phyloP scores from a whole-genome alignment of 2,888 invertebrate species.

The Eupithecia tripunctaria region DNA sequence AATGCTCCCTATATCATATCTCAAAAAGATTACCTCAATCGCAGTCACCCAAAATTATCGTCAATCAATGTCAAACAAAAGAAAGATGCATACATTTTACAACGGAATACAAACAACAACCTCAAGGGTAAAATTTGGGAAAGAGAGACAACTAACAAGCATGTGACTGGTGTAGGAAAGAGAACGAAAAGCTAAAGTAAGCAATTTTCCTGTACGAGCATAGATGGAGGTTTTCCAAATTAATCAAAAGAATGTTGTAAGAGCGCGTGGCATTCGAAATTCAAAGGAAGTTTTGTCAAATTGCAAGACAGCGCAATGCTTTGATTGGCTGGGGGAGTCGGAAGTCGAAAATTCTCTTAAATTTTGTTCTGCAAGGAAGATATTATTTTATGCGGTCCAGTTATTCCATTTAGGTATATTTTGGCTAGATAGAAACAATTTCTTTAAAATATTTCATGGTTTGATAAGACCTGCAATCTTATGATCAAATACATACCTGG shows the following conservation, averaged over 20 bases:
- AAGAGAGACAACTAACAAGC: neutral
- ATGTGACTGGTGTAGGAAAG: neutral
- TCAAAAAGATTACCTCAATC: neutral
- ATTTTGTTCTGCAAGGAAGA: neutral
- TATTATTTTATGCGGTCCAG: neutral
- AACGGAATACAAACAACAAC: neutral
- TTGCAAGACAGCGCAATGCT: constrained; percentile 1
- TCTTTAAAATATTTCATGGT: neutral
- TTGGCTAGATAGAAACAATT: no score
- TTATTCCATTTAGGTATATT: neutral
- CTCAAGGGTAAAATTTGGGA: neutral
- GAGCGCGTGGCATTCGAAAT: constrained; percentile 9
- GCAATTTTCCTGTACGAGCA: neutral
- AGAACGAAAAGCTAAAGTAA: neutral
- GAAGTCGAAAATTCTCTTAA: neutral
- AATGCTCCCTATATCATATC: neutral
- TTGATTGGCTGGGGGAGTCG: constrained; percentile 1
- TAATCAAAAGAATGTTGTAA: constrained; percentile 5
- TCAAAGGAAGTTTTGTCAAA: constrained; percentile 4
- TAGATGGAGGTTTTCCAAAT: neutral
- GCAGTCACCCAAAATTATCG: neutral
- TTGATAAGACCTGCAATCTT: neutral
- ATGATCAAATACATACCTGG: no score
- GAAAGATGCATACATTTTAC: neutral
- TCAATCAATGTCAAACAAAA: neutral